Evolutionary conservation across 2,888 invertebrate species (phyloP).

Genomic region (Orthosia cruda): DNA sequence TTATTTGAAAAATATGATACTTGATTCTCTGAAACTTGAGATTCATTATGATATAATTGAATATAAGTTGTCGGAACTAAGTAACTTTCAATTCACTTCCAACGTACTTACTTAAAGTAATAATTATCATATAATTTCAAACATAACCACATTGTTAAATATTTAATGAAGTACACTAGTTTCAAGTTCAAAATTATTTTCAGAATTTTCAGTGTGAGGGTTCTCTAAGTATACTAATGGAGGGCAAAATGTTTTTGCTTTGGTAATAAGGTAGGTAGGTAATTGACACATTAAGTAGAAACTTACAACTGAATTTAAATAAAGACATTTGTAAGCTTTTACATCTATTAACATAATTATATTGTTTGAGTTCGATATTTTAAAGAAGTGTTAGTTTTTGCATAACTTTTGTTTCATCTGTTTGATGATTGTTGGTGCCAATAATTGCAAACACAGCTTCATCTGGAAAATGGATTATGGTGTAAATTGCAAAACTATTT

Average conservation of each 20-base stretch:
- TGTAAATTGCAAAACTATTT: too few species aligned
- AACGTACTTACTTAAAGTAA: constrained; percentile 3
- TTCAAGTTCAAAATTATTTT: constrained; percentile 31
- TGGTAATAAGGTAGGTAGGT: constrained; percentile 16
- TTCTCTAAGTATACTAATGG: constrained; percentile 1
- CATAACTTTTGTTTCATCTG: not conserved
- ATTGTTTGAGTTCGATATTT: constrained; percentile 1
- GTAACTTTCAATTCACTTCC: constrained; percentile 22
- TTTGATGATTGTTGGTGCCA: not conserved
- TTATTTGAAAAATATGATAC: not conserved
- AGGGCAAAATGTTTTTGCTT: constrained; percentile 22
- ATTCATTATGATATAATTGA: too few species aligned
- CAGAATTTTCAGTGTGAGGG: constrained; percentile 16
- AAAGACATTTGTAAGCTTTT: constrained; percentile 45
- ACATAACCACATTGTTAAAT: constrained; percentile 15
- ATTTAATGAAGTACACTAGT: constrained; percentile 35
- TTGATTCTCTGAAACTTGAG: too few species aligned
- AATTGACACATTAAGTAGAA: constrained; percentile 36
- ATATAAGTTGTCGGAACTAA: too few species aligned
- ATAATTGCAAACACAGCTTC: not conserved
- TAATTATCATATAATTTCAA: constrained; percentile 19
- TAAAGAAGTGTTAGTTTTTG: not conserved
- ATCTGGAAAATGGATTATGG: too few species aligned
- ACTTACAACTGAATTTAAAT: constrained; percentile 47
- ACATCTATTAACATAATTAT: constrained; percentile 25